A percentile compares a stretch with the other conserved stretches of the same genome.
Evolutionary conservation across 1,140 invertebrate genomes (phyloP).

Genomic region (Drosophila sturtevanti): DNA sequence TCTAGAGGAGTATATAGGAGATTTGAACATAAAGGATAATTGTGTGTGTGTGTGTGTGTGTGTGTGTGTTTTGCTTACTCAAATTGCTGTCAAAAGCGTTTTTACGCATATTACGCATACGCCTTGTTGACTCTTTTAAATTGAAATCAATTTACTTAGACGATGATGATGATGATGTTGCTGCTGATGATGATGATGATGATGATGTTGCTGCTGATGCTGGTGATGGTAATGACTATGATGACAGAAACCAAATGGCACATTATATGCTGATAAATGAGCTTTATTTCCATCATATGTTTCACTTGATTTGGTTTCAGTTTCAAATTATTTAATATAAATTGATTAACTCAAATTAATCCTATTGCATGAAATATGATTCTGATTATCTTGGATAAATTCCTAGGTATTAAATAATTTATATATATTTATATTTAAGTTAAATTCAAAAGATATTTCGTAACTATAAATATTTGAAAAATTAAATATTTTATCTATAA

Average conservation of each 20-base stretch:
- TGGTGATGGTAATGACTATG: too few relatives aligned
- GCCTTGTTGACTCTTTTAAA: constrained; percentile 28
- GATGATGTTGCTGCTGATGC: neutral
- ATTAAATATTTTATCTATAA: too few relatives aligned
- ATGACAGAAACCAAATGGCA: constrained; percentile 14
- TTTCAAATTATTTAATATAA: neutral
- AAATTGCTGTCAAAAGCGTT: constrained; percentile 40
- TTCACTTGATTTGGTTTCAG: constrained; percentile 1
- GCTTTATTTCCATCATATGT: neutral
- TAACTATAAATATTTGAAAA: too few relatives aligned
- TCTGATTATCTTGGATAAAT: too few relatives aligned
- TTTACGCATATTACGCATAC: constrained; percentile 53
- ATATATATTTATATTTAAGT: too few relatives aligned
- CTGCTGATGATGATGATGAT: neutral
- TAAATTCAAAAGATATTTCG: too few relatives aligned
- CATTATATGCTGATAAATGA: constrained; percentile 39
- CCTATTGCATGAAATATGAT: neutral
- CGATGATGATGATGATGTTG: neutral
- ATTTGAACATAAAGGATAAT: constrained; percentile 17
- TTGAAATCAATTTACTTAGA: constrained; percentile 18
- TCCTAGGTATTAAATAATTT: too few relatives aligned
- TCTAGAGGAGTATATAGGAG: constrained; percentile 9
- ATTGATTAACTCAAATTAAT: constrained; percentile 1
- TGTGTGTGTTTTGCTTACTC: neutral
- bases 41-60: too few relatives aligned